Evolutionary conservation across 2,113 vertebrate genomes (phyloP).

Genomic region (Sprattus sprattus): DNA sequence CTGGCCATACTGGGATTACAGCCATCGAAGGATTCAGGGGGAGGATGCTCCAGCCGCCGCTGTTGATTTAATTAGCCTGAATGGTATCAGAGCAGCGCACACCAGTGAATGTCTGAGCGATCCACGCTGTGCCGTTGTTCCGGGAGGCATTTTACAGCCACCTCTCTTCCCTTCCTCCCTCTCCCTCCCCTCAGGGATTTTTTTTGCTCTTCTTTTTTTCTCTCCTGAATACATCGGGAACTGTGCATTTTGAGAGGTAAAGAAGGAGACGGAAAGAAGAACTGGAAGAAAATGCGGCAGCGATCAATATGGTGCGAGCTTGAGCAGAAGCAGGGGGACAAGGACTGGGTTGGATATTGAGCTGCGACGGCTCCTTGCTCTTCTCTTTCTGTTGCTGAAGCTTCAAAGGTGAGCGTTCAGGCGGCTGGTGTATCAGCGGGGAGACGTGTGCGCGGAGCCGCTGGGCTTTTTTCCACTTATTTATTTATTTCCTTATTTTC

Average conservation of each 20-base stretch:
- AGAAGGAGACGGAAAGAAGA: constrained; percentile 52
- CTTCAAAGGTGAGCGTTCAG: constrained; percentile 49
- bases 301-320: constrained; percentile 42
- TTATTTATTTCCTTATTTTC: constrained; percentile 72
- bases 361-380: constrained; percentile 23
- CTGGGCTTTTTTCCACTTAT: constrained; percentile 55
- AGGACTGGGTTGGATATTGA: constrained; percentile 33
- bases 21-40: constrained; percentile 47
- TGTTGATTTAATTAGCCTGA: constrained; percentile 62
- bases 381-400: constrained; percentile 40
- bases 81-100: constrained; percentile 53
- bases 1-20: constrained; percentile 49
- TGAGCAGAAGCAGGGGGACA: constrained; percentile 39
- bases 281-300: constrained; percentile 53
- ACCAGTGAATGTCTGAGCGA: constrained; percentile 45
- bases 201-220: neutral
- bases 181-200: constrained; percentile 36
- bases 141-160: constrained; percentile 45
- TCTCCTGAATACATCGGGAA: neutral
- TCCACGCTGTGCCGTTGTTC: constrained; percentile 40
- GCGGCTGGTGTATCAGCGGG: constrained; percentile 53
- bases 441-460: constrained; percentile 55
- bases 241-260: constrained; percentile 26
- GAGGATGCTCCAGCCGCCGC: constrained; percentile 35
- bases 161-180: neutral